Evolutionary conservation across 2,113 vertebrate genomes (phyloP).

Genomic region (Indicator maculatus): DNA sequence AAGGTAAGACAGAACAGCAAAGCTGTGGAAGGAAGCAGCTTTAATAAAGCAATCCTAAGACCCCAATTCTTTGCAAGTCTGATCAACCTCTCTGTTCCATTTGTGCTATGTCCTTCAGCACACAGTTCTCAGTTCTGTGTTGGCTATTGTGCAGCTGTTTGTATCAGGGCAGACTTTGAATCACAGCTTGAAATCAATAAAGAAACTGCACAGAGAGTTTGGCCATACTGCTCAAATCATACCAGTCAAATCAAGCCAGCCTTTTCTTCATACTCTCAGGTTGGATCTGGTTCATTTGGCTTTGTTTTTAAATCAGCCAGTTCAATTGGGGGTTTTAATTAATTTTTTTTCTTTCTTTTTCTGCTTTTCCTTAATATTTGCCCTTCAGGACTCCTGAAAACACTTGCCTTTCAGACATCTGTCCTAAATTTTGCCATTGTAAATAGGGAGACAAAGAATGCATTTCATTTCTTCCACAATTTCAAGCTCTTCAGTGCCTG

Average conservation of each 20-base stretch:
- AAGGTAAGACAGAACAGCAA: not conserved
- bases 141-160: not conserved
- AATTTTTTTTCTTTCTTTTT: not conserved
- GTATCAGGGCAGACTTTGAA: not conserved
- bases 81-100: not conserved
- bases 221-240: not conserved
- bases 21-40: not conserved
- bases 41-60: not conserved
- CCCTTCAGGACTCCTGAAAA: not conserved
- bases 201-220: not conserved
- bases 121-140: not conserved
- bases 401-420: not conserved
- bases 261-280: not conserved
- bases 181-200: not conserved
- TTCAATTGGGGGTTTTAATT: not conserved
- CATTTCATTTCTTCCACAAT: not conserved
- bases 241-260: not conserved
- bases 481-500: not conserved
- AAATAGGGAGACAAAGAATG: conserved; percentile 5
- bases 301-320: not conserved
- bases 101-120: not conserved
- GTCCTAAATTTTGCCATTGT: conserved; percentile 1
- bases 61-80: not conserved
- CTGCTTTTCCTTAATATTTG: not conserved
- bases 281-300: not conserved